Evolutionary conservation across 2,797 vertebrate species (phyloP).

Genomic region (Micropoecilia bifurca): DNA sequence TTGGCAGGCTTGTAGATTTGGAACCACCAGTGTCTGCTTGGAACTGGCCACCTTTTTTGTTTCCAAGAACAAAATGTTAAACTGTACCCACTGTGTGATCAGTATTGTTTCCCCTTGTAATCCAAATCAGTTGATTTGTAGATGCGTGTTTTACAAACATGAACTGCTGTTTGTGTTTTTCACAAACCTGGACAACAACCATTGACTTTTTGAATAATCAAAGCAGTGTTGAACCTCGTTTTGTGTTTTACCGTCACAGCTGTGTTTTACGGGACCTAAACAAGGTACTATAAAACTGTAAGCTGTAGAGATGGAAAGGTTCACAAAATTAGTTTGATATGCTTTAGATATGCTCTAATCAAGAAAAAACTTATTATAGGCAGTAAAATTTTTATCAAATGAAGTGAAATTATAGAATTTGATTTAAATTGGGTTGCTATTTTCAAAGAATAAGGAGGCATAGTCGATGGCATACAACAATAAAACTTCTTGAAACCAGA

Average conservation of each 20-base stretch:
- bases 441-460: not conserved
- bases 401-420: not conserved
- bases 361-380: not conserved
- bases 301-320: not conserved
- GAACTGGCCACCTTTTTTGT: constrained; percentile 1
- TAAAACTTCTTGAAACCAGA: not conserved
- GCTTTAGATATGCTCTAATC: not conserved
- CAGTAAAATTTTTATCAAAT: not conserved
- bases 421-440: not conserved
- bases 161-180: not conserved
- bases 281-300: not conserved
- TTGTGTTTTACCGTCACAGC: not conserved
- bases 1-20: not conserved
- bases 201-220: no score
- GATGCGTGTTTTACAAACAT: not conserved
- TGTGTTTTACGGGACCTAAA: not conserved
- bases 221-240: not conserved
- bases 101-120: constrained; percentile 8
- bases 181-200: not conserved
- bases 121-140: not conserved
- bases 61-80: constrained; percentile 24
- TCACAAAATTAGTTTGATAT: not conserved
- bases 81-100: constrained; percentile 6
- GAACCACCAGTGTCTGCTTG: constrained; percentile 6
- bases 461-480: not conserved